phyloP scores from a whole-genome alignment of 2,797 vertebrate species.

The Cryptoprocta ferox region DNA sequence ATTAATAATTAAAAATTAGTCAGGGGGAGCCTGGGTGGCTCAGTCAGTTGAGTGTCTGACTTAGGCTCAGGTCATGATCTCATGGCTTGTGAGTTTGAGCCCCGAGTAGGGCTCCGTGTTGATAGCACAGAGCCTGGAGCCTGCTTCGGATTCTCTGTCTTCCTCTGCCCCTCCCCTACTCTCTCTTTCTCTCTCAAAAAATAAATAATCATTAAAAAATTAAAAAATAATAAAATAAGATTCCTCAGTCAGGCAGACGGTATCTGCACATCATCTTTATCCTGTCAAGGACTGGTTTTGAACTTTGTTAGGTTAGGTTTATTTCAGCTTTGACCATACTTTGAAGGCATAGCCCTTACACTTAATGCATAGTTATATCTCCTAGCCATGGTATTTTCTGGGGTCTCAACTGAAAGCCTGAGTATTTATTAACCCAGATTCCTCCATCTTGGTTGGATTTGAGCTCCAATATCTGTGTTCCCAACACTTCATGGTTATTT shows the following conservation, averaged over 20 bases:
- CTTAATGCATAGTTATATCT: not conserved
- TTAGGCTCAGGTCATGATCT: too few relatives aligned
- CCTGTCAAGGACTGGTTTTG: not conserved
- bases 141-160: too few relatives aligned
- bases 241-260: not conserved
- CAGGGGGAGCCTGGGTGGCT: too few relatives aligned
- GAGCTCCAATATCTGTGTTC: not conserved
- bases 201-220: too few relatives aligned
- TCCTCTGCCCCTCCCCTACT: too few relatives aligned
- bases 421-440: not conserved
- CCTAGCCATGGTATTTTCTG: not conserved
- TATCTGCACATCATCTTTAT: not conserved
- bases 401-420: not conserved
- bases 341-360: not conserved
- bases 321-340: not conserved
- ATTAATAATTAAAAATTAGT: too few relatives aligned
- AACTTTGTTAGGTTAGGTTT: not conserved
- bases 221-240: too few relatives aligned
- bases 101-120: too few relatives aligned
- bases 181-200: too few relatives aligned
- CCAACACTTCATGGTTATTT: not conserved
- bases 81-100: too few relatives aligned
- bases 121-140: too few relatives aligned
- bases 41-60: too few relatives aligned
- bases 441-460: not conserved